Conservation (phyloP, 2,797 vertebrate species). For the Pitangus sulphuratus region DNA sequence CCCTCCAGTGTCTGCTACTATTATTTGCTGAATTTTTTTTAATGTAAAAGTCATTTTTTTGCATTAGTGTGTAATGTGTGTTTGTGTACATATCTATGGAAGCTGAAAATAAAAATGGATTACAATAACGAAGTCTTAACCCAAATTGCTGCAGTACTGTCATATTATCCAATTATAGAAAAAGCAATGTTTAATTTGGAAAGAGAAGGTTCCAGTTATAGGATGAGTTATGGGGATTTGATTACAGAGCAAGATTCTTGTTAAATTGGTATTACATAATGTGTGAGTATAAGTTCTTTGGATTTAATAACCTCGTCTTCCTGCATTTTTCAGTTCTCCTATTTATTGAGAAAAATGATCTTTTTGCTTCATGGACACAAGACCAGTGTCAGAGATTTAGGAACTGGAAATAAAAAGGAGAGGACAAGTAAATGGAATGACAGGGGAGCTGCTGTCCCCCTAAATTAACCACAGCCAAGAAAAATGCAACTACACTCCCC, state of each 20-base stretch:
- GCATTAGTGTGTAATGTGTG: background rate
- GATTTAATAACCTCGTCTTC: background rate
- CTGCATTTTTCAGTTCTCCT: background rate
- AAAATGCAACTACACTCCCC: background rate
- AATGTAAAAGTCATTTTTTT: background rate
- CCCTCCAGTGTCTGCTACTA: background rate
- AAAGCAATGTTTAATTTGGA: slow-evolving; percentile 36
- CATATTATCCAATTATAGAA: slow-evolving; percentile 32
- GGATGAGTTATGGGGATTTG: background rate
- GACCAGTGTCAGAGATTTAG: background rate
- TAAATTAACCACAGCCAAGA: background rate
- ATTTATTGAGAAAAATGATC: background rate
- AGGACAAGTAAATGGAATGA: background rate
- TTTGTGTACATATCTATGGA: background rate
- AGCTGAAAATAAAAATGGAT: background rate
- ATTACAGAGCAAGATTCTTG: slow-evolving; percentile 4
- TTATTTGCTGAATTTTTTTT: background rate
- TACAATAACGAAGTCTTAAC: background rate
- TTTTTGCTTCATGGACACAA: background rate
- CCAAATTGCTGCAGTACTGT: background rate
- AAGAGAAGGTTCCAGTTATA: background rate
- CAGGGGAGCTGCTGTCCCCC: background rate
- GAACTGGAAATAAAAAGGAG: background rate
- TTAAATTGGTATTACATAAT: background rate
- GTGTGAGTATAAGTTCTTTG: background rate